Base-by-base conservation (phyloP, 2,888 invertebrate species). In the Drosophila pegasa region DNA sequence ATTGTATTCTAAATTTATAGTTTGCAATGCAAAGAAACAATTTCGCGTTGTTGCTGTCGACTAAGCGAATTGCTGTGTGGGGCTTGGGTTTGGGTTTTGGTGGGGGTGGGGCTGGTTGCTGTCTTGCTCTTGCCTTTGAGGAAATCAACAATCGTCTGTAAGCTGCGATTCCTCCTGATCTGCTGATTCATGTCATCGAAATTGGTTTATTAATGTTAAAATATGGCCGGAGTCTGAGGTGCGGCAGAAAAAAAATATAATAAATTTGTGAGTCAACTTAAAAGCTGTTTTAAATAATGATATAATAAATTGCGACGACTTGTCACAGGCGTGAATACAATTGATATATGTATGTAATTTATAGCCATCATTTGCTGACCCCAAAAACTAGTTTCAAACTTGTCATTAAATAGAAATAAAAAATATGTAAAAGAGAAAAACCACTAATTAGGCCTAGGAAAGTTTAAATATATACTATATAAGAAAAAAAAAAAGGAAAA, bases 1-100 rank as follows among this genome's bases (percentile, higher is more conserved):
- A 82, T 85, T 81, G 76, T 87, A 85, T 75, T 83, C 82, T 87
- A 87, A 83, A 83, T 87, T 83, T 87, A 78, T 83, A 81, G 82
- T 85, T 78, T 69, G 78, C 82, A 81, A 81, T 87, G 87, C 40
- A 54, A 27, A 27, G 20, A 54, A 61, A 47, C 40, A 77, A 67
- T 62, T 65, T 73, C 48, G 48, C 20, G 33, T 20, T 48, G 48
- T 59, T 63, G 67, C 57, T 63, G 67, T 71, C 71, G 75, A 67
- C 78, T 63, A 75, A 68, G 78, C 66, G 65, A 54, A 69, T 73
- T 48, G 47, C 22, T 51, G 43, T 27, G 43, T 16, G 25, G n/a
- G 4, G 22, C 25, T n/a, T 14, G 10, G 2, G 16, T 31, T 38
- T 16, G 27, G 16, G 48, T 9, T 4, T 6, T 9, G 16, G n/a